Percentiles rank a stretch among this genome's conserved stretches.
Conservation (phyloP, 2,113 vertebrate genomes). For the Xerus inauris region DNA sequence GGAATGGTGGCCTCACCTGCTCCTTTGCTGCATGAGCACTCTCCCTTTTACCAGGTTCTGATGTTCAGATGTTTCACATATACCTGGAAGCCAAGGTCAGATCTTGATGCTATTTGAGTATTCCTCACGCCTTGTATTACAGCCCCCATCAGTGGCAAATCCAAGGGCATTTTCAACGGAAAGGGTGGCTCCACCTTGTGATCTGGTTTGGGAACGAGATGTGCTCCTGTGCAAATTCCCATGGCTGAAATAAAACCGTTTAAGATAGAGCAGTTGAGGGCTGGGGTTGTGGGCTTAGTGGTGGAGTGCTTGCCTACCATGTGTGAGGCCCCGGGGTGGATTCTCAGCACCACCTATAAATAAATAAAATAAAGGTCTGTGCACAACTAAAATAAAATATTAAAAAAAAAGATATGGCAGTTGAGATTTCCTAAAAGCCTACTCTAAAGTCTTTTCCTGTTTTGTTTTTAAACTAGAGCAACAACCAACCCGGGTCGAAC, state of each 20-base stretch:
- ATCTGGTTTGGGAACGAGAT: background rate
- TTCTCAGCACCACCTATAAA: no score
- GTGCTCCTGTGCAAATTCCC: background rate
- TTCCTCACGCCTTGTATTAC: background rate
- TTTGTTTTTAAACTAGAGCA: background rate
- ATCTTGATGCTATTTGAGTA: background rate
- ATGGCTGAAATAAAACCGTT: background rate
- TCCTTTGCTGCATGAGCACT: background rate
- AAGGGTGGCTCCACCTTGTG: background rate
- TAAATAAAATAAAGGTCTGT: no score
- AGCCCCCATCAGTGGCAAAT: background rate
- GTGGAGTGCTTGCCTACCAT: no score
- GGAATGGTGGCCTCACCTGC: background rate
- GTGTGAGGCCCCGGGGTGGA: no score
- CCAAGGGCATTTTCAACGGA: background rate
- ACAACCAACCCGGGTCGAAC: background rate
- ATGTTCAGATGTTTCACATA: background rate
- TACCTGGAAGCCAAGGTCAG: background rate
- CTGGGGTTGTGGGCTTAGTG: no score
- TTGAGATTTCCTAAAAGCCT: background rate
- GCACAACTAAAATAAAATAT: no score
- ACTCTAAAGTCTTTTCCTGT: background rate
- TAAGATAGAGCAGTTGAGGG: background rate
- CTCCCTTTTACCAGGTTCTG: background rate
- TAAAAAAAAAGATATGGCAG: no score